These are phyloP conservation scores for Synergus itoensis DNA, from an alignment of 2,888 invertebrate genomes.

Conservation along the genomic window DNA sequence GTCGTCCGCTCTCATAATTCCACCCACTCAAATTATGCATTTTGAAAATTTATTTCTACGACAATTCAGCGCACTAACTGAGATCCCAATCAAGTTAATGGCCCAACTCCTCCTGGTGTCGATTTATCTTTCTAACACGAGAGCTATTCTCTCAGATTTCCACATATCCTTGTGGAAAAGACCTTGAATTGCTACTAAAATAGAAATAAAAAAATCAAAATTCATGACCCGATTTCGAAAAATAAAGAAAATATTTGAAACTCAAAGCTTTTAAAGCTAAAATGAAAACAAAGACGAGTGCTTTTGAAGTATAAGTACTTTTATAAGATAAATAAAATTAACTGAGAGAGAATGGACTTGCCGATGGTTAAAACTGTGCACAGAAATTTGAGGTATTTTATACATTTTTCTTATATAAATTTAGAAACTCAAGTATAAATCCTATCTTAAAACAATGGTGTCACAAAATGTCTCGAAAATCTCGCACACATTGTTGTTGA, in stretches of 20 bases:
- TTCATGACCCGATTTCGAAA: background rate
- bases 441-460: too few species aligned
- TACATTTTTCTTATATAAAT: too few species aligned
- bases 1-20: constrained; percentile 43
- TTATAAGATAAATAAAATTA: too few species aligned
- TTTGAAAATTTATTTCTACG: constrained; percentile 43
- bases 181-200: background rate
- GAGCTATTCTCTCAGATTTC: background rate
- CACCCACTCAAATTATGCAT: constrained; percentile 34
- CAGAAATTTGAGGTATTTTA: too few species aligned
- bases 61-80: background rate
- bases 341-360: too few species aligned
- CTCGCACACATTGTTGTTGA: too few species aligned
- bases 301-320: too few species aligned
- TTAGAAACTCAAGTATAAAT: too few species aligned
- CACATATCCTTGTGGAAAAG: background rate
- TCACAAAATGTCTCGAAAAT: too few species aligned
- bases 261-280: background rate
- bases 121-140: background rate
- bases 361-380: too few species aligned
- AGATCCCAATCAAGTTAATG: background rate
- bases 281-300: background rate
- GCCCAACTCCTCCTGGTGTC: background rate
- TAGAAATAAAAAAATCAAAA: background rate
- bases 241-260: background rate